A percentile compares a stretch with the other conserved stretches of the same genome.
These are phyloP conservation scores for Drosophila dives DNA, from an alignment of 2,888 invertebrate genomes.

Conservation along the genomic window DNA sequence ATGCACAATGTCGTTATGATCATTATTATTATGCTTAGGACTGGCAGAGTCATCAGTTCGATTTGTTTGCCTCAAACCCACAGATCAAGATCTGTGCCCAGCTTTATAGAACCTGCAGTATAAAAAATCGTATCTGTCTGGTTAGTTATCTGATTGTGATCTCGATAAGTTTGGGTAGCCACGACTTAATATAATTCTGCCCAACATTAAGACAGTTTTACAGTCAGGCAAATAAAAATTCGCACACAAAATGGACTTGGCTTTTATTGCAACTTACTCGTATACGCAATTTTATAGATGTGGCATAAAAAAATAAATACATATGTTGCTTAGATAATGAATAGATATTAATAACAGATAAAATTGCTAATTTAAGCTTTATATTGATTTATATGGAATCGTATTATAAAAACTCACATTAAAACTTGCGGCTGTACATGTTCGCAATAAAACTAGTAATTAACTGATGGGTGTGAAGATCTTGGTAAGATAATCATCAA, in stretches of 20 bases:
- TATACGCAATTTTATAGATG: slow-evolving; percentile 2
- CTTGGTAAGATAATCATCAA: slow-evolving; percentile 31
- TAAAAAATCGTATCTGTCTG: slow-evolving; percentile 7
- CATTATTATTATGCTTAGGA: slow-evolving; percentile 48
- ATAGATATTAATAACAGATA: neutral
- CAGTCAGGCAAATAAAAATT: neutral
- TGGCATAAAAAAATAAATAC: slow-evolving; percentile 1
- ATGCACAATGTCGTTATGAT: slow-evolving; percentile 59
- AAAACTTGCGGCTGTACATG: neutral
- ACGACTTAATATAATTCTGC: neutral
- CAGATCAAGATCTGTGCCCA: neutral
- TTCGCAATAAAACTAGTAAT: slow-evolving; percentile 9
- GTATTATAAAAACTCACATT: neutral
- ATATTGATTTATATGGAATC: neutral
- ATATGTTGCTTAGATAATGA: neutral
- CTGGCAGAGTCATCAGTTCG: slow-evolving; percentile 55
- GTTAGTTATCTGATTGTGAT: slow-evolving; percentile 25
- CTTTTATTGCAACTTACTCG: neutral
- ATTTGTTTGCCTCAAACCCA: slow-evolving; percentile 8
- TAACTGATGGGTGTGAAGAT: slow-evolving; percentile 43
- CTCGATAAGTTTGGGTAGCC: slow-evolving; percentile 17
- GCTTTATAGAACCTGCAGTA: slow-evolving; percentile 33
- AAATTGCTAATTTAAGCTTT: slow-evolving; percentile 3
- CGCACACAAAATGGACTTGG: neutral
- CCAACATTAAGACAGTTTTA: neutral